Percentiles rank a stretch among this genome's conserved stretches.
These are phyloP conservation scores for Lordiphosa andalusiaca DNA, from an alignment of 2,888 invertebrate genomes.

Conservation along the genomic window DNA sequence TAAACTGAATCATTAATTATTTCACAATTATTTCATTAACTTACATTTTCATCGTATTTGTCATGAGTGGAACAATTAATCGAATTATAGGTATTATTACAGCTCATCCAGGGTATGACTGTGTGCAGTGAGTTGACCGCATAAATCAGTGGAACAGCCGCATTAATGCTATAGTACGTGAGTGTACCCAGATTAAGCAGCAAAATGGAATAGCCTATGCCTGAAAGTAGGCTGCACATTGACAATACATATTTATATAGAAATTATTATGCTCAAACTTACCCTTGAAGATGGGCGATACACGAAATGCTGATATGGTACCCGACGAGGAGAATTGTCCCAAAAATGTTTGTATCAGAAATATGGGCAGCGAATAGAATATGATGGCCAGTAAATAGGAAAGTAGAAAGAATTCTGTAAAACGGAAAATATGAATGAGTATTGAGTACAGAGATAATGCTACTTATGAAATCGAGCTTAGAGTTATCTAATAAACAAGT, in stretches of 20 bases:
- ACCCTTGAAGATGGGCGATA: constrained; percentile 94
- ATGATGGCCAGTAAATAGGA: constrained; percentile 70
- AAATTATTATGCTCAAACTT: constrained; percentile 23
- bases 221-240: constrained; percentile 41
- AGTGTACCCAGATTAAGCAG: constrained; percentile 90
- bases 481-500: no score
- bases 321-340: constrained; percentile 93
- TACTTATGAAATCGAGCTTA: no score
- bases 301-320: constrained; percentile 89
- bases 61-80: constrained; percentile 71
- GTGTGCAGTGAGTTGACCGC: constrained; percentile 86
- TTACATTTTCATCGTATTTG: constrained; percentile 64
- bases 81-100: constrained; percentile 91
- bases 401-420: constrained; percentile 67
- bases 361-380: constrained; percentile 85
- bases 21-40: constrained; percentile 5
- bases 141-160: constrained; percentile 91
- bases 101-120: constrained; percentile 89
- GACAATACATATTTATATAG: no score
- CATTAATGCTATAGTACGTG: constrained; percentile 90
- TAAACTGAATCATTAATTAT: background rate
- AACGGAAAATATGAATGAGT: background rate
- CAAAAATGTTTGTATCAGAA: constrained; percentile 91
- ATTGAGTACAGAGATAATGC: background rate
- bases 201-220: constrained; percentile 86